phyloP scores from a whole-genome alignment of 2,113 vertebrate species.

The Nothobranchius furzeri region DNA sequence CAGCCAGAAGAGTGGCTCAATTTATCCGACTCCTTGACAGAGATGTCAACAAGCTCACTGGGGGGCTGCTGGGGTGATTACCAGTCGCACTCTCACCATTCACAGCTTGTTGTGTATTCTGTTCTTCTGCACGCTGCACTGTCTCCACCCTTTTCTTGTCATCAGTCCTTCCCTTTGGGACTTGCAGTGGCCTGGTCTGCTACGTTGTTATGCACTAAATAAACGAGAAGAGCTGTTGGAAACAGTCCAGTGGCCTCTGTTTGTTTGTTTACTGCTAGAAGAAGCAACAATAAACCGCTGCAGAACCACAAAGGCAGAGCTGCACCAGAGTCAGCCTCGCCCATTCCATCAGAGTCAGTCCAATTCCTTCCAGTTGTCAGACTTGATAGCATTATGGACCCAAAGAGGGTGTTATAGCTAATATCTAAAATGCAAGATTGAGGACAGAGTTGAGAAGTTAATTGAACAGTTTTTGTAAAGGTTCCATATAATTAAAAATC shows the following conservation, averaged over 20 bases:
- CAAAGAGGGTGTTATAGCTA: no score
- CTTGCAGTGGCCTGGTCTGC: not conserved
- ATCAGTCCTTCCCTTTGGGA: conserved; percentile 16
- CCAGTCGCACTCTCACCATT: conserved; percentile 20
- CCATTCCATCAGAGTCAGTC: no score
- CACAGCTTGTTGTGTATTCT: conserved; percentile 3
- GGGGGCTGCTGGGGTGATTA: conserved; percentile 56
- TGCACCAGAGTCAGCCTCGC: no score
- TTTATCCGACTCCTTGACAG: conserved; percentile 64
- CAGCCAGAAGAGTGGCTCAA: conserved; percentile 60
- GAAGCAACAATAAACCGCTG: not conserved
- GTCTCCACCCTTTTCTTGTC: conserved; percentile 19
- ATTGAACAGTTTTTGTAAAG: no score
- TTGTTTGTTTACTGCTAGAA: not conserved
- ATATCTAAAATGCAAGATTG: no score
- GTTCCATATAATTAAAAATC: no score
- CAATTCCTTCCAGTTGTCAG: no score
- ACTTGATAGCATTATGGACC: no score
- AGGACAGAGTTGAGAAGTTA: no score
- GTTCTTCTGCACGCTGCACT: conserved; percentile 12
- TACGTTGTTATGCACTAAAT: not conserved
- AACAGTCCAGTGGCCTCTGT: not conserved
- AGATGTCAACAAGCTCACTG: conserved; percentile 68
- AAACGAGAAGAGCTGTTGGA: not conserved
- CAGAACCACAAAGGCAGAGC: no score